Evolutionary conservation across 2,113 vertebrate genomes (phyloP).

Genomic region (Monopterus albus): DNA sequence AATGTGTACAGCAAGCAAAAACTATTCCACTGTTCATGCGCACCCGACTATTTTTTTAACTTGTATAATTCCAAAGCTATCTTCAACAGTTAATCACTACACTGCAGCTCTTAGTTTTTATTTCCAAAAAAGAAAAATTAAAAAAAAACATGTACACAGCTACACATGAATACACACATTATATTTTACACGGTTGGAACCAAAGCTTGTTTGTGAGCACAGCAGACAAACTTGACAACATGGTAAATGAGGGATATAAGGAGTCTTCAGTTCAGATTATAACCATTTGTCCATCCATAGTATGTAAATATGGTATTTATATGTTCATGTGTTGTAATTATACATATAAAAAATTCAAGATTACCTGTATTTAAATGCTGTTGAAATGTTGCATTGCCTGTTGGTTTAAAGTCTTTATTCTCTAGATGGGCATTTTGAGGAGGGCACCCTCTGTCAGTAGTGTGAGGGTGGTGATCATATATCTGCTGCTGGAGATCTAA

Average conservation of each 20-base stretch:
- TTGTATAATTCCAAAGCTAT: too few species aligned
- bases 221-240: not conserved
- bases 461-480: conserved; percentile 85
- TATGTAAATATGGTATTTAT: too few species aligned
- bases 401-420: not conserved
- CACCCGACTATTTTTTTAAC: too few species aligned
- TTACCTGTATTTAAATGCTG: not conserved
- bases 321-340: too few species aligned
- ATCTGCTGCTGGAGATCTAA: conserved; percentile 87
- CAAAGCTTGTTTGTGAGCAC: not conserved
- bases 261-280: too few species aligned
- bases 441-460: conserved; percentile 90
- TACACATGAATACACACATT: not conserved
- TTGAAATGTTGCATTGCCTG: not conserved
- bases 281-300: not conserved
- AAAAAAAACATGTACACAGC: conserved; percentile 1
- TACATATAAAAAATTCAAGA: not conserved
- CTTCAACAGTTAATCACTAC: not conserved
- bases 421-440: conserved; percentile 79
- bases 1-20: too few species aligned
- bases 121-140: conserved; percentile 40
- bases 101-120: conserved; percentile 28
- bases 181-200: conserved; percentile 42
- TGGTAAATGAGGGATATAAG: not conserved
- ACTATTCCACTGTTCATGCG: too few species aligned